Evolutionary conservation across 1,140 invertebrate genomes (phyloP).

Genomic region (Ditylenchus dipsaci): DNA sequence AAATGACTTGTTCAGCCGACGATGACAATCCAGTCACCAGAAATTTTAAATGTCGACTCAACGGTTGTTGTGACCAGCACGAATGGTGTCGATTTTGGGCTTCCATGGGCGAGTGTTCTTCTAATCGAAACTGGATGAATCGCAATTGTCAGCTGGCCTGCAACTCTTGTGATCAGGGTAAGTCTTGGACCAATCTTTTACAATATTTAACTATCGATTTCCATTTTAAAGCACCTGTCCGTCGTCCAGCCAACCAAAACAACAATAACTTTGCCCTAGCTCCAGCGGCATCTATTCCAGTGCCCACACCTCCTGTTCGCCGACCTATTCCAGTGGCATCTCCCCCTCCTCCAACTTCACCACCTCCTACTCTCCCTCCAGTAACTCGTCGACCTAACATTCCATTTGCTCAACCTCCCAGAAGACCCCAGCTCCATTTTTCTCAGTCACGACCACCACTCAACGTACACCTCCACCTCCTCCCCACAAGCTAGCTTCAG

Average conservation of each 20-base stretch:
- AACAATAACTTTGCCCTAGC: too few species aligned
- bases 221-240: neutral
- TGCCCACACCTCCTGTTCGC: neutral
- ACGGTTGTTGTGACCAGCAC: constrained; percentile 58
- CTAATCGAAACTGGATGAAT: constrained; percentile 53
- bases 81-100: constrained; percentile 58
- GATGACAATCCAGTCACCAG: constrained; percentile 51
- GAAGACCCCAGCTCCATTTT: constrained; percentile 15
- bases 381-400: neutral
- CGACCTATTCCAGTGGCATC: constrained; percentile 2
- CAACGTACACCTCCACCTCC: constrained; percentile 7
- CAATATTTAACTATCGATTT: neutral
- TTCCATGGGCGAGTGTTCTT: constrained; percentile 52
- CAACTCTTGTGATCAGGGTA: constrained; percentile 42
- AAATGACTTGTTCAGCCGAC: constrained; percentile 9
- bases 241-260: too few species aligned
- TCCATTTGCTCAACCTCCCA: constrained; percentile 9
- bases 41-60: constrained; percentile 53
- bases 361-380: neutral
- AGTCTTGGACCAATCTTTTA: neutral
- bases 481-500: constrained; percentile 10
- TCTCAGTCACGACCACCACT: constrained; percentile 3
- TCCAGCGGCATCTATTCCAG: neutral
- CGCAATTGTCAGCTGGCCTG: constrained; percentile 54
- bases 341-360: neutral